Base-by-base conservation (phyloP, 1,140 invertebrate species). In the Brachionus asplanchnoidis region DNA sequence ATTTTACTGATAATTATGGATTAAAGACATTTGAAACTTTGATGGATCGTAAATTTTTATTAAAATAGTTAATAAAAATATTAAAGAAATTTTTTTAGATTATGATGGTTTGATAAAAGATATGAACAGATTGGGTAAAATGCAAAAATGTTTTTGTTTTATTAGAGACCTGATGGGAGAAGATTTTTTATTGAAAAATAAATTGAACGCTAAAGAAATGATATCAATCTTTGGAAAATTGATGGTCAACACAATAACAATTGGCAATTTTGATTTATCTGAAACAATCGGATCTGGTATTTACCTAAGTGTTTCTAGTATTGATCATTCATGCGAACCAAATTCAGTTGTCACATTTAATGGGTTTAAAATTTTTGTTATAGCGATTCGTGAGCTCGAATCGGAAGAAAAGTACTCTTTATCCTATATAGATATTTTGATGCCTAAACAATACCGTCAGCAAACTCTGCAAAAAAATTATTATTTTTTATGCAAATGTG, bases 281-380 rank as follows among this genome's bases (percentile, higher is more conserved):
- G 53, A 82, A 68, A 20, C 46, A 17, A 60, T 82, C 11, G 79
- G 79, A 44, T 65, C 79, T 65, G 79, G 79, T 46, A 17, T 82
- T 17, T 82, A 82, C 40, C 60, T 82, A 14, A 82, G 79, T 36
- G 53, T 17, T 12, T 40, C 79, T 26, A 36, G n/a, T 42, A n/a
- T 65, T 40, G 65, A 82, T 82, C 79, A 82, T 82, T 82, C 79
- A 28, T 82, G 79, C 28, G 20, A 82, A 44, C 79, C 79, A 9
- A 82, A 68, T 65, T 65, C 36, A 8, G 53, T 82, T 20, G n/a
- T 82, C 8, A 65, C 42, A 3, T 82, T 82, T 36, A 46, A 82
- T 44, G 79, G 79, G 23, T 32, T 17, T 46, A 42, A 46, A 82
- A 28, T 46, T 26, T 26, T 20, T 23, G 56, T 82, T 28, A 60